Evolutionary conservation across 2,113 vertebrate genomes (phyloP), one percentile per base, ranked within the genome.

Genomic region (Nothocercus julius): DNA sequence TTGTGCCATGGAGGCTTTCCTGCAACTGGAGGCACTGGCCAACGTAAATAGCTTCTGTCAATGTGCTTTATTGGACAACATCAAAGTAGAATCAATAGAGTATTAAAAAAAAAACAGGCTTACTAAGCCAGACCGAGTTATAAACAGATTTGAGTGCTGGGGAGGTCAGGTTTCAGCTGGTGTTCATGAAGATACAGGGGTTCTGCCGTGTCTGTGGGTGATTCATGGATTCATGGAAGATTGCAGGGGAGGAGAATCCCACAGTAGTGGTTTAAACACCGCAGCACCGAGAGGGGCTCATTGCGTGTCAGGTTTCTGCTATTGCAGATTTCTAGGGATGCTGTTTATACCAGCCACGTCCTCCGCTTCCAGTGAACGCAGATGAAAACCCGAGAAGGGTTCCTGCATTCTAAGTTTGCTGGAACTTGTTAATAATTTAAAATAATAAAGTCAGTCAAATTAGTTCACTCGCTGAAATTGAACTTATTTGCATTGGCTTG

Each of bases 401-500:
- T 94, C 49, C 63, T 69, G 70, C 64, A 21, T 82, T 90, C 83
- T 77, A 49, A 88, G 58, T 75, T 92, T 92, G 90, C 93, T 93
- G 77, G 66, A 82, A 93, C 88, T 90, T 89, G 85, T 93, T 96
- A 97, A 96, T 94, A 95, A 96, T 95, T 93, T 69, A 94, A 81
- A 90, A 79, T 73, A 95, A 92, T 94, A 61, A 70, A 95, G 68
- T 47, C 66, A 85, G 67, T 54, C 85, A 68, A 72, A 95, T 90
- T 44, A 95, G 95, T 94, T 88, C 83, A 40, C 70, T 80, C 38
- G 13, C 77, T 87, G 80, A 87, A 94, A 73, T 27, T 7, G 14
- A 75, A 92, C 64, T 90, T 72, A 94, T 95, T 96, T 96, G 89
- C 81, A 78, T 84, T 90, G 93, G 74, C 82, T 76, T 84, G 77